A percentile compares a stretch with the other conserved stretches of the same genome.
These are phyloP conservation scores for Bradypodion pumilum DNA, from an alignment of 2,797 vertebrate species.

Conservation along the genomic window DNA sequence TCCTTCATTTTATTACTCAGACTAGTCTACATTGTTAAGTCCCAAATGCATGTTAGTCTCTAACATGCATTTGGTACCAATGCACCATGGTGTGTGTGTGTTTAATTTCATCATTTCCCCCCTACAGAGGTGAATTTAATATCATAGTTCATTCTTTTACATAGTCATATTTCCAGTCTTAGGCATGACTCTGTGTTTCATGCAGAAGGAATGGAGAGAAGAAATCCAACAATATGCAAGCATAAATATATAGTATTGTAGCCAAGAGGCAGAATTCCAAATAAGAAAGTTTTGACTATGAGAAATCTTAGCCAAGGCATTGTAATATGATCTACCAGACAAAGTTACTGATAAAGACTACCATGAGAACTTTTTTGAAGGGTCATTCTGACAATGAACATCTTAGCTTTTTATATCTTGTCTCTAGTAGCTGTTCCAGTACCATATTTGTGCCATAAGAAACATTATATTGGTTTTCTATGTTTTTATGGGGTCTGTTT, in stretches of 20 bases:
- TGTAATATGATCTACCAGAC: too few relatives aligned
- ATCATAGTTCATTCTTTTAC: neutral
- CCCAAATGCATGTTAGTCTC: conserved; percentile 1
- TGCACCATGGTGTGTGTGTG: too few relatives aligned
- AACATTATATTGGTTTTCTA: too few relatives aligned
- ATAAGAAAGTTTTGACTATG: neutral
- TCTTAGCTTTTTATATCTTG: too few relatives aligned
- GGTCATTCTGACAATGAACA: too few relatives aligned
- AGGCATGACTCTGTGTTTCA: neutral
- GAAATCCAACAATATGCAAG: neutral
- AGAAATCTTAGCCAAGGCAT: too few relatives aligned
- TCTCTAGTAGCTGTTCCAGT: too few relatives aligned
- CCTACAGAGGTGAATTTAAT: neutral
- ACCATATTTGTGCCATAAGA: too few relatives aligned
- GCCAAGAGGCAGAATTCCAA: neutral
- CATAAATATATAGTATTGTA: neutral
- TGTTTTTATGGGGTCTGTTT: too few relatives aligned
- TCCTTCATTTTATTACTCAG: neutral
- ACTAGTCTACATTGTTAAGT: neutral
- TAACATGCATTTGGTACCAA: too few relatives aligned
- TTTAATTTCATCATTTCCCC: neutral
- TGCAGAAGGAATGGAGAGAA: neutral
- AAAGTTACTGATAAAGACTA: too few relatives aligned
- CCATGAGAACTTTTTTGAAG: too few relatives aligned
- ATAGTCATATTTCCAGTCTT: neutral